Percentiles rank a stretch among this genome's conserved stretches.
phyloP scores from a whole-genome alignment of 2,888 invertebrate species.

The Ophioninae sp. region DNA sequence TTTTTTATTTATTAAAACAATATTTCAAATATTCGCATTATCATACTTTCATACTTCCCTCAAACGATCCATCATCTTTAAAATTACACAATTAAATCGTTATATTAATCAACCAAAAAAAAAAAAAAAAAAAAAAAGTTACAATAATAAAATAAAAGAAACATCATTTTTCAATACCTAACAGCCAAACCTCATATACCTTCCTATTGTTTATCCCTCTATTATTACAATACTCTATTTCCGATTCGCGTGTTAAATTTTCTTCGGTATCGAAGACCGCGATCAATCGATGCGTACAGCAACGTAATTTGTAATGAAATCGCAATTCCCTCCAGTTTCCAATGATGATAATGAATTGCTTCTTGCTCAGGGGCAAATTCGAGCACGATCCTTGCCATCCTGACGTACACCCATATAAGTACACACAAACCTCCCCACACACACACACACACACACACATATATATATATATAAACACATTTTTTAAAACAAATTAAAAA shows the following conservation, averaged over 20 bases:
- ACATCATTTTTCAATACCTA: too few relatives aligned
- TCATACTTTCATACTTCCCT: too few relatives aligned
- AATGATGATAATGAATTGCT: slow-evolving; percentile 60
- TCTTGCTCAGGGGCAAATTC: slow-evolving; percentile 42
- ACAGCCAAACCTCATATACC: neutral
- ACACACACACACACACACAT: too few relatives aligned
- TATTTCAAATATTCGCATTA: too few relatives aligned
- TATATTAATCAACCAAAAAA: too few relatives aligned
- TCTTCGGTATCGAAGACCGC: neutral
- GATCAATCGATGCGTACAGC: slow-evolving; percentile 7
- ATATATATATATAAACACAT: too few relatives aligned
- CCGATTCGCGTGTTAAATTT: neutral
- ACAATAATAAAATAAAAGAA: too few relatives aligned
- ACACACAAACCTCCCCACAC: too few relatives aligned
- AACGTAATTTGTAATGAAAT: slow-evolving; percentile 53
- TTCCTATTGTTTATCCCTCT: neutral
- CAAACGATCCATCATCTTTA: too few relatives aligned
- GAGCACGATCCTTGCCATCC: slow-evolving; percentile 23
- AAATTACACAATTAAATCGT: too few relatives aligned
- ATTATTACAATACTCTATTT: neutral
- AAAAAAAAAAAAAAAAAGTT: too few relatives aligned
- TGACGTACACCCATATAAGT: neutral
- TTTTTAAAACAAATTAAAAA: neutral
- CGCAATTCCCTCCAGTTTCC: slow-evolving; percentile 50
- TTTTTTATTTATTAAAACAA: too few relatives aligned